These are phyloP conservation scores for Spea hammondii DNA, from an alignment of 2,797 vertebrate genomes.

Conservation along the genomic window DNA sequence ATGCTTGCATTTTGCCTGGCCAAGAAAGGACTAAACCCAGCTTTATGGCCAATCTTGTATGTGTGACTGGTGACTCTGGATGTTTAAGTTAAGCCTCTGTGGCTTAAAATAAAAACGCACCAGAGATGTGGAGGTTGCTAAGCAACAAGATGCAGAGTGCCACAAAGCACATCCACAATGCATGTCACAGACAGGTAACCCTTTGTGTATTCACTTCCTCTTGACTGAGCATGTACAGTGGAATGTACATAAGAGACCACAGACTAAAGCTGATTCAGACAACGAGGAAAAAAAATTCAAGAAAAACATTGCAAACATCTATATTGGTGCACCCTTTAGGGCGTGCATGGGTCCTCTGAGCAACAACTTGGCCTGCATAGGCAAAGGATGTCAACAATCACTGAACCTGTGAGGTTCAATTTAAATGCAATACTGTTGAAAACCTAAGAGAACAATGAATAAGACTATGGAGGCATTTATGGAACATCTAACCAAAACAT, in stretches of 20 bases:
- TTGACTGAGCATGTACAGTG: conserved; percentile 15
- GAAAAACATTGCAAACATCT: neutral
- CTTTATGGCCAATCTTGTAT: conserved; percentile 45
- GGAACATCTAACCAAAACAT: no score
- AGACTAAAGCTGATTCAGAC: neutral
- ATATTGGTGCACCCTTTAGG: neutral
- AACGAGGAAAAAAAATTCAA: conserved; percentile 1
- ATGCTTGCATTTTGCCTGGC: conserved; percentile 36
- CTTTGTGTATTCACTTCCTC: conserved; percentile 42
- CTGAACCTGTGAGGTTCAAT: neutral
- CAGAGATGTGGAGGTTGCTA: conserved; percentile 44
- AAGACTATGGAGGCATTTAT: no score
- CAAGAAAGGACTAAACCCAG: conserved; percentile 46
- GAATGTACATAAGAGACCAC: conserved; percentile 28
- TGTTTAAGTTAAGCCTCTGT: conserved; percentile 48
- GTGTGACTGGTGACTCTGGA: conserved; percentile 41
- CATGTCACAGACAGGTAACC: conserved; percentile 51
- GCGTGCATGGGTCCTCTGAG: neutral
- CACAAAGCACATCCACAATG: conserved; percentile 49
- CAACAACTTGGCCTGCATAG: neutral
- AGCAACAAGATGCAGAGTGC: conserved; percentile 48
- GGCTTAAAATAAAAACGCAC: conserved; percentile 42
- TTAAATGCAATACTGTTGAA: neutral
- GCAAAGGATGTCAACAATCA: neutral
- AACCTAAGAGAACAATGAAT: no score